Base-by-base conservation (phyloP, 2,797 vertebrate species). In the Pyrocephalus nanus region DNA sequence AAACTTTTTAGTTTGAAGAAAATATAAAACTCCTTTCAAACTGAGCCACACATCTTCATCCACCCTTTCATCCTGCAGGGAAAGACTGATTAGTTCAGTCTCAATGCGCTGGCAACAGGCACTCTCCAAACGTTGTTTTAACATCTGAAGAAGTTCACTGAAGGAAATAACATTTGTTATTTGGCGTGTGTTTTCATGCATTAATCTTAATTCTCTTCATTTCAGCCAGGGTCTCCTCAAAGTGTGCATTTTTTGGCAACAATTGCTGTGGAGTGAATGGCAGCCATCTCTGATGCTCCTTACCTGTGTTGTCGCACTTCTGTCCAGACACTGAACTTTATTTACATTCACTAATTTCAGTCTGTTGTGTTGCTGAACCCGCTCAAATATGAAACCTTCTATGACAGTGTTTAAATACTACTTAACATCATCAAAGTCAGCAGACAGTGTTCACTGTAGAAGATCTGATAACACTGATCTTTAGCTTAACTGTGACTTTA, bases 271-370 rank as follows among this genome's bases (percentile, higher is more conserved):
- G 27, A 43, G 58, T 42, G 78, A 91, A 12, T n/a, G 61, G 65
- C 75, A 90, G 76, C 47, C 15, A 9, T 69, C 54, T 71, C 40
- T 57, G 88, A 27, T 19, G 20, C 43, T 76, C 48, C 72, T 93
- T 60, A 6, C 57, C 47, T 50, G 55, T 1, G 0, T 42, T 0
- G 0, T 67, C 47, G 43, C 48, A 6, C 57, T 79, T 78, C 60
- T 73, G 45, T 87, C 83, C 0, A 0, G 60, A 43, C 60, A n/a
- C 45, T 77, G 67, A 67, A 43, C 58, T 89, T 82, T 36, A 38
- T 77, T 89, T 91, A 65, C 42, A 29, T 55, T 79, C 17, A 34
- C 27, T 73, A 22, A 64, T 83, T 38, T 36, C 47, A 88, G 1
- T 60, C 30, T 82, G 22, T 54, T 55, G 43, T 82, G 22, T 54